Evolutionary conservation across 2,888 invertebrate species (phyloP), one percentile per base, ranked within the genome.

Genomic region (Iphiclides podalirius): DNA sequence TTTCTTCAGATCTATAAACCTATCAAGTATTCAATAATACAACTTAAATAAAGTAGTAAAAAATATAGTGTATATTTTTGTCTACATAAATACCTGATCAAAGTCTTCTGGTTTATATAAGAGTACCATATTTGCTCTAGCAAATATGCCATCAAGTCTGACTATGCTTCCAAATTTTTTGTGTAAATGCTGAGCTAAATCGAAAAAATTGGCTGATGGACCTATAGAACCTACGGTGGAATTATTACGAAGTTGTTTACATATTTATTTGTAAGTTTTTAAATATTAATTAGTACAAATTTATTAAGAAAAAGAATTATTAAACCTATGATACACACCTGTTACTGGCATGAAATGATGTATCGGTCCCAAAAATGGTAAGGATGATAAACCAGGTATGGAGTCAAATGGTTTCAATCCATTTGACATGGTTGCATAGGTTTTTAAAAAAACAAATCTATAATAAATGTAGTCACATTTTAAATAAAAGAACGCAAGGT

Each of bases 1-100:
- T 52, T 45, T 88, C 88, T 60, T 89, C 86, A n/a, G 76, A 70
- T 60, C 82, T 72, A 57, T 75, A 88, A 20, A 87, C 74, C 87
- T 86, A 60, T 52, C 9, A 15, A 49, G 33, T 31, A 44, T 17
- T 14, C 15, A 28, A 11, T 4, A 13, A 17, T 14, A 16, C 4
- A n/a, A 3, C 3, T 20, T 20, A 20, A 20, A 20, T 20, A 6
- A n/a, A n/a, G n/a, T n/a, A n/a, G n/a, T n/a, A n/a, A n/a, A n/a
- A n/a, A n/a, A n/a, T n/a, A 6, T 20, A 6, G 20, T 20, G 6
- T 3, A 4, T 4, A 20, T 20, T 20, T 20, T 3, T 4, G 20
- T 20, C 20, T 20, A n/a, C n/a, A n/a, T n/a, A 4, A 14, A 26
- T 66, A 79, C 79, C 71, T 77, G 72, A 35, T 76, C 73, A 55